A percentile compares a stretch with the other conserved stretches of the same genome.
Conservation (phyloP, 92 coral and sea anemone species). For the Ricordea florida region DNA sequence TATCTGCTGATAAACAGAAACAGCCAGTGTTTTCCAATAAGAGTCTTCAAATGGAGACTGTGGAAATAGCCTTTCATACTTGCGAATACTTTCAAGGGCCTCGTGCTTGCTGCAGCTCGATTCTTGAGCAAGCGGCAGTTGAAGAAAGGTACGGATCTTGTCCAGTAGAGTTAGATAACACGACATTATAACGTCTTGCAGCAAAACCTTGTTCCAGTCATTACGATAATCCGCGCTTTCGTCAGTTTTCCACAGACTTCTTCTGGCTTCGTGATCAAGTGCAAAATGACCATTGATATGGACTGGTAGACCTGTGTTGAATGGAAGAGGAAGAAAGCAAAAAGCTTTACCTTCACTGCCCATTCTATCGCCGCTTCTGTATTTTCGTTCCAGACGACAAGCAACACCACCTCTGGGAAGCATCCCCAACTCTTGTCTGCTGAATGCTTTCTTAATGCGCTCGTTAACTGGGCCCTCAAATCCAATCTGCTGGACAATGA, state of each 20-base stretch:
- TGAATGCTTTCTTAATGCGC: slow-evolving; percentile 36
- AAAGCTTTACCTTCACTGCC: slow-evolving; percentile 47
- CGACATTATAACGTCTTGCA: slow-evolving; percentile 57
- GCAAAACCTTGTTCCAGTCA: slow-evolving; percentile 64
- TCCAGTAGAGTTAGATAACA: slow-evolving; percentile 63
- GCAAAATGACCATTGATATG: slow-evolving; percentile 91
- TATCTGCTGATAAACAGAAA: slow-evolving; percentile 65
- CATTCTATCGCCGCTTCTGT: not conserved
- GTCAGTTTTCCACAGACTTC: slow-evolving; percentile 48
- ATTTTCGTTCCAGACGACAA: slow-evolving; percentile 19
- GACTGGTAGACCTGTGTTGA: slow-evolving; percentile 74
- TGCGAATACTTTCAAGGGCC: not conserved
- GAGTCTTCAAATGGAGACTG: not conserved
- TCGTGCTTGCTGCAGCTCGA: not conserved
- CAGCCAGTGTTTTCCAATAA: slow-evolving; percentile 60
- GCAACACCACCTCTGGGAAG: slow-evolving; percentile 96
- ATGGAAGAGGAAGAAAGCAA: slow-evolving; percentile 90
- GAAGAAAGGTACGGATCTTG: slow-evolving; percentile 13
- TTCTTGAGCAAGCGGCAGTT: not conserved
- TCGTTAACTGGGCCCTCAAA: slow-evolving; percentile 26
- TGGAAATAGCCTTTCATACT: slow-evolving; percentile 67
- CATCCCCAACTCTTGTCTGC: slow-evolving; percentile 61
- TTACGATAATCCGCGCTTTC: slow-evolving; percentile 14
- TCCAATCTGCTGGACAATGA: slow-evolving; percentile 76
- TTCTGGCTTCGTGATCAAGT: slow-evolving; percentile 65